phyloP scores from a whole-genome alignment of 1,140 invertebrate genomes.

The Pissodes strobi region DNA sequence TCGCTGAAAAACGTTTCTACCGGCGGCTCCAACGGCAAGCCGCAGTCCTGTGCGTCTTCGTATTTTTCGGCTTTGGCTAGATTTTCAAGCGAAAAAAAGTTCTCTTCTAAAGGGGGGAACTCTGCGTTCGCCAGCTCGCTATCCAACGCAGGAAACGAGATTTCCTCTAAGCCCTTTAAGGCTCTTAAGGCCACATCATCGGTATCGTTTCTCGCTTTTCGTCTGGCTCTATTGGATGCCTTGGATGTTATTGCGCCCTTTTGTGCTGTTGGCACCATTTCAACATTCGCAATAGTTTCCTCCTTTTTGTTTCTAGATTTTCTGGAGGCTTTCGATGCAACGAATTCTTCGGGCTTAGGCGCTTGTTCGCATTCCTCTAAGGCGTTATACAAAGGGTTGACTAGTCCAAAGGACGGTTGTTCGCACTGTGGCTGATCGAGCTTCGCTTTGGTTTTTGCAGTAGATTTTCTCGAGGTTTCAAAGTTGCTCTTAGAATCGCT shows the following conservation, averaged over 20 bases:
- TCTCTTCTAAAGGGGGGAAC: slow-evolving; percentile 35
- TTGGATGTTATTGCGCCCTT: not conserved
- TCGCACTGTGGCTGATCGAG: not conserved
- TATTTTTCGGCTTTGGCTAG: slow-evolving; percentile 35
- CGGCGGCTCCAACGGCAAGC: slow-evolving; percentile 23
- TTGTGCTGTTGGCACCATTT: not conserved
- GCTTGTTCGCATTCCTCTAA: slow-evolving; percentile 11
- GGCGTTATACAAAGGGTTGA: slow-evolving; percentile 10
- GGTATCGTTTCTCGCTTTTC: not conserved
- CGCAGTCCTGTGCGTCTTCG: slow-evolving; percentile 42
- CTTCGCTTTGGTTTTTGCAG: not conserved
- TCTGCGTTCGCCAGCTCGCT: slow-evolving; percentile 23
- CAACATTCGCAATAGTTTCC: too few relatives aligned
- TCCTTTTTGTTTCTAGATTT: slow-evolving; percentile 1
- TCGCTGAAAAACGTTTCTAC: too few relatives aligned
- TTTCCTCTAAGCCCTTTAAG: not conserved
- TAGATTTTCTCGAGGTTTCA: not conserved
- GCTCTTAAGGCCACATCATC: slow-evolving; percentile 3
- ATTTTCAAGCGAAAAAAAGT: slow-evolving; percentile 37
- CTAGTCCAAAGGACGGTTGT: not conserved
- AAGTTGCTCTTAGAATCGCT: not conserved
- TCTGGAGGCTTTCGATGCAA: not conserved
- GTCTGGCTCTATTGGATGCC: not conserved
- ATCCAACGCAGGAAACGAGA: slow-evolving; percentile 27
- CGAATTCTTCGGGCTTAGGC: not conserved